Conservation (phyloP, 2,113 vertebrate species). For the Actenoides hombroni region DNA sequence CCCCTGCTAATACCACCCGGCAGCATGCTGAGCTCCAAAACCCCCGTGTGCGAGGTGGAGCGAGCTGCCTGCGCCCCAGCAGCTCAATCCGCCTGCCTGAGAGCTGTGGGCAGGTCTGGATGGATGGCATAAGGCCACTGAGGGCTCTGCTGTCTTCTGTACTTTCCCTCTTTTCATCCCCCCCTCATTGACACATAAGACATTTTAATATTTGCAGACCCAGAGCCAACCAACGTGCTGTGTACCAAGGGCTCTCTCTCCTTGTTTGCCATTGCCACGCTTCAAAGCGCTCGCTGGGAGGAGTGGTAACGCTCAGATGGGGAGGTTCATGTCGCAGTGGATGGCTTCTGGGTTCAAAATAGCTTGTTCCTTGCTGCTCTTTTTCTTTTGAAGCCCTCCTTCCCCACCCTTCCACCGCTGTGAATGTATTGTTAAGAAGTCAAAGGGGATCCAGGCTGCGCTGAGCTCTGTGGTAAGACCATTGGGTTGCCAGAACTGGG, state of each 20-base stretch:
- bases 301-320: background rate
- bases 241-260: background rate
- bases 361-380: constrained; percentile 16
- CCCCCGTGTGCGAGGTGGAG: background rate
- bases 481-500: background rate
- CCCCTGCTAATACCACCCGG: background rate
- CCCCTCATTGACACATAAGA: rapidly evolving
- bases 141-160: background rate
- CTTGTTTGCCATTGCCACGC: background rate
- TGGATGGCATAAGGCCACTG: rapidly evolving
- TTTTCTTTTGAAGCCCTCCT: constrained; percentile 16
- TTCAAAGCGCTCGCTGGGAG: background rate
- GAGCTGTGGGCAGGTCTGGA: background rate
- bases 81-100: background rate
- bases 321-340: background rate
- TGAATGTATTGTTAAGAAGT: constrained; percentile 34
- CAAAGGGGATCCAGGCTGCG: background rate
- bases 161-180: background rate
- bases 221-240: rapidly evolving
- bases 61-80: background rate
- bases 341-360: constrained; percentile 13
- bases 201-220: background rate
- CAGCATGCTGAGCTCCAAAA: background rate
- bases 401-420: constrained; percentile 5
- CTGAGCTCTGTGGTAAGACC: constrained; percentile 37